Percentiles rank a stretch among this genome's conserved stretches.
Evolutionary conservation across 2,888 invertebrate genomes (phyloP).

Genomic region (Podabrus alpinus): DNA sequence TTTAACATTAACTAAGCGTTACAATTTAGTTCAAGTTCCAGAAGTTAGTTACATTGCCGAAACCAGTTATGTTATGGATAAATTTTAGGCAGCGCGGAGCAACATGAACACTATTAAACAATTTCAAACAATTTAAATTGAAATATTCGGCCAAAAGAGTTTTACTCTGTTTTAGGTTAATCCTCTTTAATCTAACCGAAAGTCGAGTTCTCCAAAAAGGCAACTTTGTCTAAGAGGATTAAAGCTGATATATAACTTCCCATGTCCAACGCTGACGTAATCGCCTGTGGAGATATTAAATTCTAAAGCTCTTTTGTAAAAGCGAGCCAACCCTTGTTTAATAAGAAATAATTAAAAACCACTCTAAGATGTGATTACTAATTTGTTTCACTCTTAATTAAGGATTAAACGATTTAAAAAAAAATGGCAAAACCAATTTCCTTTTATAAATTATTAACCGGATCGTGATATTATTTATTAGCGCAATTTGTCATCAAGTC

Average conservation of each 20-base stretch:
- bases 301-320: conserved; percentile 38
- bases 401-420: background rate
- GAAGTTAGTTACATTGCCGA: background rate
- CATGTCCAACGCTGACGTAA: conserved; percentile 45
- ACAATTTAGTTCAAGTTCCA: background rate
- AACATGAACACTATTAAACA: conserved; percentile 11
- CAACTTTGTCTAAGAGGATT: conserved; percentile 53
- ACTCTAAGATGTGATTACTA: background rate
- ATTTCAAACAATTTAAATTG: conserved; percentile 44
- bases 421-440: background rate
- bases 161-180: conserved; percentile 45
- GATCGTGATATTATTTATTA: background rate
- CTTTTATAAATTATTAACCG: background rate
- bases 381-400: conserved; percentile 4
- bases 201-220: conserved; percentile 51
- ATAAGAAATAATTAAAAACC: conserved; percentile 4
- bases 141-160: conserved; percentile 43
- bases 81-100: background rate
- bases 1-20: background rate
- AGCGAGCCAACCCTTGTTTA: conserved; percentile 4
- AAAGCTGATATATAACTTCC: conserved; percentile 51
- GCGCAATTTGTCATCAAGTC: background rate
- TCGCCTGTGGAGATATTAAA: conserved; percentile 47
- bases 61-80: background rate
- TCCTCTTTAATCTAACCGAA: conserved; percentile 48